Evolutionary conservation across 92 coral and sea anemone species (phyloP).

Genomic region (Desmophyllum pertusum): DNA sequence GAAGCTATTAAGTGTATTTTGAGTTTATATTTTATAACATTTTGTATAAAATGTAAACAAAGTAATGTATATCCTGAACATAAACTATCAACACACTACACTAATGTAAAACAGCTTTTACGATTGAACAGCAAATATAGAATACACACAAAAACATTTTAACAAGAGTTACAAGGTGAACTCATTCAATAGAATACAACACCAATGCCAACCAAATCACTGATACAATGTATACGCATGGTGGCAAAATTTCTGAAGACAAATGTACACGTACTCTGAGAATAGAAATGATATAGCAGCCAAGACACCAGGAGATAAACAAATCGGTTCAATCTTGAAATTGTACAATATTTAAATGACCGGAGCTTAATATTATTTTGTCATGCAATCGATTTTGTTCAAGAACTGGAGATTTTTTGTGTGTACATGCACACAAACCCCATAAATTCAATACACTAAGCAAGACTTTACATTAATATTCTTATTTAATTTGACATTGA

Average conservation of each 20-base stretch:
- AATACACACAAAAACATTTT: neutral
- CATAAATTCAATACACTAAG: neutral
- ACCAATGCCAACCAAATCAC: neutral
- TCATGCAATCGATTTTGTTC: constrained; percentile 11
- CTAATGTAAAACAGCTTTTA: neutral
- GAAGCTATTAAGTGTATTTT: neutral
- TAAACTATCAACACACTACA: neutral
- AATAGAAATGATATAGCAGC: neutral
- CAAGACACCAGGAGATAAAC: neutral
- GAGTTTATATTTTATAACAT: neutral
- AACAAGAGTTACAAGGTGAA: neutral
- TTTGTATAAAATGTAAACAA: neutral
- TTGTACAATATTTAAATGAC: neutral
- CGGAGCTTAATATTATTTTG: neutral
- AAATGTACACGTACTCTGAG: neutral
- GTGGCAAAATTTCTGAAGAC: neutral
- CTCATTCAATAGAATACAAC: neutral
- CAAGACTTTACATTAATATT: neutral
- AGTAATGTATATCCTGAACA: neutral
- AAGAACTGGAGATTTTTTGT: neutral
- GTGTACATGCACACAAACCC: neutral
- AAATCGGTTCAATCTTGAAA: neutral
- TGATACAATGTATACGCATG: neutral
- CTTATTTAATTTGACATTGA: too few species aligned
- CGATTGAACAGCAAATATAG: neutral